Conservation (phyloP, 2,888 invertebrate species). For the Drosophila conformis region DNA sequence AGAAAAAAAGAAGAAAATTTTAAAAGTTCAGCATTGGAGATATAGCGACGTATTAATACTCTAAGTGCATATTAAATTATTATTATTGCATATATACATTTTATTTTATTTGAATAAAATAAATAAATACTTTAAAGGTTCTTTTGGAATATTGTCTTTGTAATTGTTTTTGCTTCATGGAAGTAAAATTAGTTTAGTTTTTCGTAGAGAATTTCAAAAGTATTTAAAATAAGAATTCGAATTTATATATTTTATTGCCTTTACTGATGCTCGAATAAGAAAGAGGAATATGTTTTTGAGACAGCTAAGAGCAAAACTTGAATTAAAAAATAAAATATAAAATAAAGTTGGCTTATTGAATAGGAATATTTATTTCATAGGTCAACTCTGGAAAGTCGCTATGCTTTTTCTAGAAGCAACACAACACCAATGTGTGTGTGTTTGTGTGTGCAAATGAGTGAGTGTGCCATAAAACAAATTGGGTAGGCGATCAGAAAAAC, state of each 20-base stretch:
- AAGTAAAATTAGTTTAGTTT: neutral
- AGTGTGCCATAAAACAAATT: constrained; percentile 74
- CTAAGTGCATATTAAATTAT: neutral
- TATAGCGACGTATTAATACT: neutral
- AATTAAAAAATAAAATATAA: neutral
- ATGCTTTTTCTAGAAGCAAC: constrained; percentile 5
- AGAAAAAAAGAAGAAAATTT: neutral
- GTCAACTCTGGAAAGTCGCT: constrained; percentile 24
- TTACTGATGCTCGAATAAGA: neutral
- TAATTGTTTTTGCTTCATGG: neutral
- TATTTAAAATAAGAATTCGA: neutral
- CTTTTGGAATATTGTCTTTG: neutral
- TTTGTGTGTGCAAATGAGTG: constrained; percentile 20
- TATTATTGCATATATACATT: neutral
- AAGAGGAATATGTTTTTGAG: neutral
- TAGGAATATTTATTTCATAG: constrained; percentile 22
- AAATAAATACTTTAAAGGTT: neutral
- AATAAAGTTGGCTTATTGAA: neutral
- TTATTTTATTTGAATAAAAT: neutral
- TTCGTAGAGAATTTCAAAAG: neutral
- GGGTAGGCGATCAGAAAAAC: constrained; percentile 59
- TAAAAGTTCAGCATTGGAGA: neutral
- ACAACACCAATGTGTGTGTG: constrained; percentile 8
- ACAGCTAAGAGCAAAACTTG: neutral
- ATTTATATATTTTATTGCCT: neutral